phyloP scores from a whole-genome alignment of 2,888 invertebrate genomes.

The Eretmocerus hayati region DNA sequence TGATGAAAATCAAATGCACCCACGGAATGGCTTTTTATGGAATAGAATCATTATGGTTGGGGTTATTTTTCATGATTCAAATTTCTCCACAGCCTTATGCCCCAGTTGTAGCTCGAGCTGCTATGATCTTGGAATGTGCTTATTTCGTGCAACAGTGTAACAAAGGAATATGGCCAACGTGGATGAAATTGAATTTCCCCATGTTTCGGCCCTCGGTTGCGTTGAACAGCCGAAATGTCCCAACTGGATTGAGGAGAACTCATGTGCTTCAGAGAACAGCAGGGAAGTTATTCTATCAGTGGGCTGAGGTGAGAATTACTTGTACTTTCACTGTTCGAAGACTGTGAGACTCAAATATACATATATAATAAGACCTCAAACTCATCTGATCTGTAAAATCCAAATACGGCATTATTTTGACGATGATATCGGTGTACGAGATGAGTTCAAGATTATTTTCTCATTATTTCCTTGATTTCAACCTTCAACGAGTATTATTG shows the following conservation, averaged over 20 bases:
- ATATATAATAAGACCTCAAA: no score
- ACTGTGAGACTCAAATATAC: background rate
- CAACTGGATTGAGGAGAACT: conserved; percentile 57
- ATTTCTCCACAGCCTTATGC: conserved; percentile 68
- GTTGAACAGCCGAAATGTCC: conserved; percentile 46
- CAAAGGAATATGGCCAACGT: conserved; percentile 96
- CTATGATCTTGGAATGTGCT: conserved; percentile 88
- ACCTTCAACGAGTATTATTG: no score
- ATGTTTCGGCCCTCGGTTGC: conserved; percentile 68
- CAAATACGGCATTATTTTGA: no score
- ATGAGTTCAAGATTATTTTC: no score
- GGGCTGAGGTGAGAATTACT: conserved; percentile 69
- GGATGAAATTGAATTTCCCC: conserved; percentile 86
- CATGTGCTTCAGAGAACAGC: conserved; percentile 80
- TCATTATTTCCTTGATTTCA: no score
- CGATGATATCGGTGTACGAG: no score
- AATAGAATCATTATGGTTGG: no score
- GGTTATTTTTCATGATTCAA: no score
- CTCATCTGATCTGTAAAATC: no score
- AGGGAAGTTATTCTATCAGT: conserved; percentile 95
- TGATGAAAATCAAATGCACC: no score
- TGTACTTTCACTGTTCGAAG: background rate
- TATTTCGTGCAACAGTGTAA: conserved; percentile 97
- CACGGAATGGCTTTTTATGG: no score
- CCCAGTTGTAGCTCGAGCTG: conserved; percentile 87